Conservation (phyloP, 2,888 invertebrate genomes). For the Celastrina argiolus region DNA sequence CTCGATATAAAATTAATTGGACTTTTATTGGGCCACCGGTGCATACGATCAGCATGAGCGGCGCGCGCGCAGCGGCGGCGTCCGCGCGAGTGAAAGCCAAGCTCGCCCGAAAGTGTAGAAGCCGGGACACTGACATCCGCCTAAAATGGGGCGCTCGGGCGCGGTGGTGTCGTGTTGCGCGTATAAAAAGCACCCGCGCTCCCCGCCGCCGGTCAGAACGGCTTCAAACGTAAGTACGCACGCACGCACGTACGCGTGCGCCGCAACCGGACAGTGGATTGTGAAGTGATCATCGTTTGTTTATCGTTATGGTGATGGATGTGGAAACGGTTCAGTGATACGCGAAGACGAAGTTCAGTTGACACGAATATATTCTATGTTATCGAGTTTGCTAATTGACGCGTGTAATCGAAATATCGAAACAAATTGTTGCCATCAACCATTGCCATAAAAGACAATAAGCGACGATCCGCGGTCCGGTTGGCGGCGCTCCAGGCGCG, state of each 20-base stretch:
- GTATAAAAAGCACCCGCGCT: conserved; percentile 86
- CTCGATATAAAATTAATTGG: neutral
- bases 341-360: conserved; percentile 28
- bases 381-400: neutral
- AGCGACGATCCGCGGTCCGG: conserved; percentile 65
- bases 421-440: conserved; percentile 45
- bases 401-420: conserved; percentile 16
- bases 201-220: conserved; percentile 93
- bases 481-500: conserved; percentile 67
- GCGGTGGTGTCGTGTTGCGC: conserved; percentile 85
- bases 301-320: conserved; percentile 42
- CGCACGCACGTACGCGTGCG: conserved; percentile 56
- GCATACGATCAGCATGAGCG: conserved; percentile 10
- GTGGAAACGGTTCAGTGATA: conserved; percentile 33
- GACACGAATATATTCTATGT: conserved; percentile 36
- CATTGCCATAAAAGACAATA: conserved; percentile 74
- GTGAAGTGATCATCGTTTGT: conserved; percentile 51
- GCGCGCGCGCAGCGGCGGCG: conserved; percentile 30
- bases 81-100: conserved; percentile 72
- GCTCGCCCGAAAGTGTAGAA: conserved; percentile 70
- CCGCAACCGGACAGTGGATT: conserved; percentile 56
- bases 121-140: conserved; percentile 66
- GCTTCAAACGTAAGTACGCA: conserved; percentile 95
- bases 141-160: conserved; percentile 76
- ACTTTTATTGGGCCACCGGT: neutral